Evolutionary conservation across 2,113 vertebrate species (phyloP), one percentile per base, ranked within the genome.

Genomic region (Cichladusa arquata): DNA sequence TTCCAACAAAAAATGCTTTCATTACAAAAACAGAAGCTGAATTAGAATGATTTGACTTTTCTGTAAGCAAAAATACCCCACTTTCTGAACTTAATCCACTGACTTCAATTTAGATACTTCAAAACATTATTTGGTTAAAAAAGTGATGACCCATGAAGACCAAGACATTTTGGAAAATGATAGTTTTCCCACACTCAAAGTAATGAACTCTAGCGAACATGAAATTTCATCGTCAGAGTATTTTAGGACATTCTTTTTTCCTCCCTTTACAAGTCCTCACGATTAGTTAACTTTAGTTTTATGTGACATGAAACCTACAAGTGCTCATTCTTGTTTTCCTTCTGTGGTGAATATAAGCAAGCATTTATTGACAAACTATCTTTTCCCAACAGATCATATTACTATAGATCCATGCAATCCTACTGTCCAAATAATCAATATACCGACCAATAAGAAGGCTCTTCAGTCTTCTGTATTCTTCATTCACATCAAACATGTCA

Each of bases 371-470:
- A 71, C 48, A 94, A 92, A 72, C 6, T 12, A 72, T 22, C 20
- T 24, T 38, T 84, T 79, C 69, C 71, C 72, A 89, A 47, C 2
- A 77, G 7, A 74, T 45, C 29, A 5, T 1, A 33, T 16, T 47
- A 56, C 19, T 47, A 62, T 19, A 74, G 56, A 66, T 76, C 53
- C 40, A 60, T 8, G 34, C 29, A 73, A 34, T n/a, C 51, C 61
- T 14, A 33, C 74, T 51, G 50, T 45, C 66, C 50, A 69, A 44
- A 78, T 31, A 70, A 65, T 48, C 62, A 47, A 83, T 88, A 44
- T 42, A 93, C 86, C 88, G 93, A 99, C 99, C 99, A 96, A 98
- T 98, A 33, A 99, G 96, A 56, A 99, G 98, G 95, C 91, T 99
- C 97, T 98, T 99, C 33, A 99, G 95, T 60, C 99, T 98, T 91